Evolutionary conservation across 2,888 invertebrate species (phyloP).

Genomic region (Sinopyrophorus schimmeli): DNA sequence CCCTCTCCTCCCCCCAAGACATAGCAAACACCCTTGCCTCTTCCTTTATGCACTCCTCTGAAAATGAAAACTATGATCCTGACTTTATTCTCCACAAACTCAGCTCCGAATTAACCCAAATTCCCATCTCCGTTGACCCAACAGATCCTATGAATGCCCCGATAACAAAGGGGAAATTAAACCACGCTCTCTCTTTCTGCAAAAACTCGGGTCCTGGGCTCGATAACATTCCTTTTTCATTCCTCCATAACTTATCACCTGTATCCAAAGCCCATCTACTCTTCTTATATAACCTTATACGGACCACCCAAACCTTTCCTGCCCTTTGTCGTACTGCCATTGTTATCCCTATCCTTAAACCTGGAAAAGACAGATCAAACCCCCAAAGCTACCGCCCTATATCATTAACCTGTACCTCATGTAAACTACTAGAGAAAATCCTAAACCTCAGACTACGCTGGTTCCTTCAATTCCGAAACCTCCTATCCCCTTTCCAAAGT

Average conservation of each 20-base stretch:
- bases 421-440: background rate
- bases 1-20: background rate
- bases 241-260: background rate
- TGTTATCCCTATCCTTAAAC: no score
- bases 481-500: background rate
- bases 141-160: background rate
- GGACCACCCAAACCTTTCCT: background rate
- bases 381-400: background rate
- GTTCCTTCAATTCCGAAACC: background rate
- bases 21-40: background rate
- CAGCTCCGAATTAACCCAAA: background rate
- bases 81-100: background rate
- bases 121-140: background rate
- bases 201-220: background rate
- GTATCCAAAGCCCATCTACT: background rate
- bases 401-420: background rate
- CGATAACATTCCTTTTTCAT: background rate
- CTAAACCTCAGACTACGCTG: background rate
- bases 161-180: background rate
- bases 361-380: background rate
- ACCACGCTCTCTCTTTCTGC: background rate
- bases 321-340: background rate
- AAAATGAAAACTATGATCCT: background rate
- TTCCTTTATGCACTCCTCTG: background rate
- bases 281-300: background rate